Evolutionary conservation across 2,113 vertebrate species (phyloP).

Genomic region (Pomatorhinus ruficollis): DNA sequence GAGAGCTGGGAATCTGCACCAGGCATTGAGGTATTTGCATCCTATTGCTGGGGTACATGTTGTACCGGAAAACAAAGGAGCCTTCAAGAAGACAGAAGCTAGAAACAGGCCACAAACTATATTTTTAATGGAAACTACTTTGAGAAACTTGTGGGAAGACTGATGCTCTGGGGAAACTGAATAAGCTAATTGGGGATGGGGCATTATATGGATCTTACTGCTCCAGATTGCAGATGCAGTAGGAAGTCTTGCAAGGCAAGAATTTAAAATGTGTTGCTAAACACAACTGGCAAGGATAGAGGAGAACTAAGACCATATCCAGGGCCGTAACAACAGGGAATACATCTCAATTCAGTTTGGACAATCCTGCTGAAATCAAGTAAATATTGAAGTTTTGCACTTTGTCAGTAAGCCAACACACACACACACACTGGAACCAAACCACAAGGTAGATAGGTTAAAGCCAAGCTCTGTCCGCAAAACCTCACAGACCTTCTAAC

Average conservation of each 20-base stretch:
- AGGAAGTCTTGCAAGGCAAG: not conserved
- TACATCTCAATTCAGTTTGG: not conserved
- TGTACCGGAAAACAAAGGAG: not conserved
- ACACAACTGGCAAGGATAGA: not conserved
- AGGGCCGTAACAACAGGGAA: not conserved
- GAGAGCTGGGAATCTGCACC: fast-evolving
- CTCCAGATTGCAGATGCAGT: fast-evolving
- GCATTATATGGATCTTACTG: not conserved
- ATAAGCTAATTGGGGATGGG: not conserved
- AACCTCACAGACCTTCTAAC: not conserved
- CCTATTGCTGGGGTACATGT: too few relatives aligned
- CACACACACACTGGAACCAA: slow-evolving; percentile 32
- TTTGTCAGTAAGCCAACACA: not conserved
- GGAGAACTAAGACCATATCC: not conserved
- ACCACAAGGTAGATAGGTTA: not conserved
- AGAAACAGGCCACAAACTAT: not conserved
- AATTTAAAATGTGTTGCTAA: not conserved
- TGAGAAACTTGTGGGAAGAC: not conserved
- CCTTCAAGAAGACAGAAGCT: not conserved
- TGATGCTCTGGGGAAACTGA: not conserved
- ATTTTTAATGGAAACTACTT: not conserved
- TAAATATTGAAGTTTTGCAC: not conserved
- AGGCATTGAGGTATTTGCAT: not conserved
- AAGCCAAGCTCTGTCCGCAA: not conserved
- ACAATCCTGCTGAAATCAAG: slow-evolving; percentile 4